A percentile compares a stretch with the other conserved stretches of the same genome.
Conservation (phyloP, 2,113 vertebrate species). For the Thamnophis sirtalis region DNA sequence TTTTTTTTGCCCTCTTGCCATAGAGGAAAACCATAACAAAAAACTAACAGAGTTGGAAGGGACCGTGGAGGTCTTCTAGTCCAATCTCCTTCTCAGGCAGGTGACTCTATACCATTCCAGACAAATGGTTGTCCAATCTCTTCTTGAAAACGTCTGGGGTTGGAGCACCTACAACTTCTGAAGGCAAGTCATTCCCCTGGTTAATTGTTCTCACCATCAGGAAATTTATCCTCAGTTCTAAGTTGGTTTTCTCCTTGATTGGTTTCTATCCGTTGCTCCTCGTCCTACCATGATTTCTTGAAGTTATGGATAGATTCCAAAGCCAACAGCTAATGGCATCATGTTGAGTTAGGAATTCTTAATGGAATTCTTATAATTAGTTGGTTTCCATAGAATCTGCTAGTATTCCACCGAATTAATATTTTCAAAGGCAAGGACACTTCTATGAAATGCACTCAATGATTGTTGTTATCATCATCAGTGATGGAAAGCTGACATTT, state of each 20-base stretch:
- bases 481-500: neutral
- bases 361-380: neutral
- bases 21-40: conserved; percentile 29
- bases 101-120: neutral
- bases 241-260: too few relatives aligned
- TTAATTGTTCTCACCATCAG: too few relatives aligned
- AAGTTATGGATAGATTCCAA: conserved; percentile 59
- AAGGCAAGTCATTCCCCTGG: too few relatives aligned
- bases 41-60: neutral
- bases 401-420: neutral
- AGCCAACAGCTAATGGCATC: conserved; percentile 10
- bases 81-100: accelerated
- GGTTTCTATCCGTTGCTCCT: too few relatives aligned
- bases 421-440: neutral
- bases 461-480: neutral
- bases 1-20: conserved; percentile 35
- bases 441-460: neutral
- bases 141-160: too few relatives aligned
- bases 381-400: neutral
- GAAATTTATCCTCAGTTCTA: too few relatives aligned
- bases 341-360: neutral
- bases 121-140: too few relatives aligned
- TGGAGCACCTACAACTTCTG: too few relatives aligned
- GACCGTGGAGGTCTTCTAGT: neutral
- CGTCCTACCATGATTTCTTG: neutral